Conservation (phyloP, 2,113 vertebrate species). For the Calyptommatus sinebrachiatus region DNA sequence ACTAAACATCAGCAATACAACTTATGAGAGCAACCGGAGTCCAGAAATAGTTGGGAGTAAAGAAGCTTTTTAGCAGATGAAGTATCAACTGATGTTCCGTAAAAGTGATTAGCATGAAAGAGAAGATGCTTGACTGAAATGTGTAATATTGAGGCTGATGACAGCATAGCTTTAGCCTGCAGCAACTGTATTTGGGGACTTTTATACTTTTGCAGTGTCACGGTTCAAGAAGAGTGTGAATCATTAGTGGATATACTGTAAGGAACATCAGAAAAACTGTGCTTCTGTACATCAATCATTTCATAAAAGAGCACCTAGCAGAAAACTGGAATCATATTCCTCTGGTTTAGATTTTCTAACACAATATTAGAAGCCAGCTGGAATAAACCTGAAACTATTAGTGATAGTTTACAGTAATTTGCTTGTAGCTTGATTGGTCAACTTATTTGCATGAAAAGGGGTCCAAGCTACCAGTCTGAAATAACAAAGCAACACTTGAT, state of each 20-base stretch:
- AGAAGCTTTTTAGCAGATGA: not conserved
- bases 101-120: not conserved
- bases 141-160: not conserved
- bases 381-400: not conserved
- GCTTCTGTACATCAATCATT: not conserved
- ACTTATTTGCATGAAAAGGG: not conserved
- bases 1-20: not conserved
- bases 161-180: not conserved
- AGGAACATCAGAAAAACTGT: conserved; percentile 2
- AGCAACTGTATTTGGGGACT: not conserved
- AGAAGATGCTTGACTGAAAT: conserved; percentile 13
- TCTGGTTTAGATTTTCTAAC: conserved; percentile 1
- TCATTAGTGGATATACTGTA: conserved; percentile 12
- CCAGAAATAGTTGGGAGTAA: fast-evolving
- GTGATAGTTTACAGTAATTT: not conserved
- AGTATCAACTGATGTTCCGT: not conserved
- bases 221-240: not conserved
- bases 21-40: not conserved
- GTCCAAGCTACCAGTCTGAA: not conserved
- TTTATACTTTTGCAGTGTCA: not conserved
- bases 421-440: not conserved
- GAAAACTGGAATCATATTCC: conserved; percentile 3
- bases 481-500: not conserved
- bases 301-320: not conserved
- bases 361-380: not conserved